Percentiles rank a stretch among this genome's conserved stretches.
phyloP scores from a whole-genome alignment of 2,888 invertebrate species.

The Lissonota sp. region DNA sequence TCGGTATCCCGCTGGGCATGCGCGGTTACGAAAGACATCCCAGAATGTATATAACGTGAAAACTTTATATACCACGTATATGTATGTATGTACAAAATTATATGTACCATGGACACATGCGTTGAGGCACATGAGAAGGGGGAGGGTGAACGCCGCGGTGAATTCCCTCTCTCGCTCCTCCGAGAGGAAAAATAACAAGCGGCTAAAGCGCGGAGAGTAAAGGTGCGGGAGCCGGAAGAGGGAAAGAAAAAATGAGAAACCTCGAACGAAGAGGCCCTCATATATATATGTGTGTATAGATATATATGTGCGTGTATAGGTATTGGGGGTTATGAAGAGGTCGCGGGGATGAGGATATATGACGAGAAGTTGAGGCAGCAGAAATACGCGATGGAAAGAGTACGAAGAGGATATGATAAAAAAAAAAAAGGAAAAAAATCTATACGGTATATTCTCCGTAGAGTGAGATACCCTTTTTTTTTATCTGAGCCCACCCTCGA shows the following conservation, averaged over 20 bases:
- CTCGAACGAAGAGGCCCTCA: conserved; percentile 29
- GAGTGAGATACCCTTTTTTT: background rate
- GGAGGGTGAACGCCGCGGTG: conserved; percentile 43
- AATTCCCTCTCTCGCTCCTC: background rate
- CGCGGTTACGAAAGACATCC: conserved; percentile 68
- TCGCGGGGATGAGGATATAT: conserved; percentile 41
- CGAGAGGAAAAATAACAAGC: conserved; percentile 47
- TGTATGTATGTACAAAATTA: conserved; percentile 15
- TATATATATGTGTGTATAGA: background rate
- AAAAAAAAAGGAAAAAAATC: background rate
- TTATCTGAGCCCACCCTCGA: no score
- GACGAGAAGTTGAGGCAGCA: conserved; percentile 48
- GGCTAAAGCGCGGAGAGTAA: conserved; percentile 7
- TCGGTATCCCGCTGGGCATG: conserved; percentile 67
- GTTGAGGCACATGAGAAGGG: conserved; percentile 22
- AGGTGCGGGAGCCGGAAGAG: conserved; percentile 11
- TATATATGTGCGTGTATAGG: background rate
- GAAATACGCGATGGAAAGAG: conserved; percentile 31
- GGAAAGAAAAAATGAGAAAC: conserved; percentile 50
- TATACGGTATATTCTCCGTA: background rate
- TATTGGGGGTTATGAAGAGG: conserved; percentile 38
- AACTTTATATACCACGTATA: background rate
- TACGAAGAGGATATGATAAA: conserved; percentile 2
- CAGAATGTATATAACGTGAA: background rate
- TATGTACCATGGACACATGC: background rate